Percentiles rank a stretch among this genome's conserved stretches.
phyloP scores from a whole-genome alignment of 2,797 vertebrate species.

The Carduelis carduelis region DNA sequence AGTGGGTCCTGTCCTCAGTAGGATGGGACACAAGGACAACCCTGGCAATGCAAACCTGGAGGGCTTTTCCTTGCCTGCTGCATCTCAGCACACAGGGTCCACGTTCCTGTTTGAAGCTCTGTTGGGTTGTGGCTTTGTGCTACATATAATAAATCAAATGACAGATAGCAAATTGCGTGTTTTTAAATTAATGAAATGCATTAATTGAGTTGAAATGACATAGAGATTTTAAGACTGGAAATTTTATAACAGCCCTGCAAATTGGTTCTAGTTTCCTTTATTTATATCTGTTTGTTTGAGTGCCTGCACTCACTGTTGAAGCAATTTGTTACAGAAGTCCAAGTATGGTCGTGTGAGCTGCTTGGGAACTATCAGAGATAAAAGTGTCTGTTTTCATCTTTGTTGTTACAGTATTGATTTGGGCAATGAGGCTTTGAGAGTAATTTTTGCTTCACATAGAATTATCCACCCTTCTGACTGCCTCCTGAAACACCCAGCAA shows the following conservation, averaged over 20 bases:
- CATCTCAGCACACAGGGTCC: not conserved
- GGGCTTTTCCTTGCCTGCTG: not conserved
- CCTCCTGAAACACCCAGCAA: not conserved
- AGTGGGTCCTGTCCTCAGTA: not conserved
- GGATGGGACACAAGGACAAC: not conserved
- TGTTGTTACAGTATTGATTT: not conserved
- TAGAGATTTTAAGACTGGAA: not conserved
- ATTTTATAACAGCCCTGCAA: not conserved
- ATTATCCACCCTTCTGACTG: not conserved
- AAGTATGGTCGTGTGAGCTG: not conserved
- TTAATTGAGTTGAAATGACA: not conserved
- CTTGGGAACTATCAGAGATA: not conserved
- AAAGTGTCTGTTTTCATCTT: not conserved
- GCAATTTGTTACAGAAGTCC: not conserved
- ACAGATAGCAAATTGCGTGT: not conserved
- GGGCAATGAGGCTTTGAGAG: not conserved
- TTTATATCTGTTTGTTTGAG: not conserved
- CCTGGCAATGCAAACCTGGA: not conserved
- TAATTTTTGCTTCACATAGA: not conserved
- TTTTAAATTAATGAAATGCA: not conserved
- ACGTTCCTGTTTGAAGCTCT: not conserved
- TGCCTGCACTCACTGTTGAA: not conserved
- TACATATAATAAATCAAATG: not conserved
- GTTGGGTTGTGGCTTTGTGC: not conserved
- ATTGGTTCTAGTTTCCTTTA: not conserved